Base-by-base conservation (phyloP, 2,113 vertebrate species). In the Carassius gibelio region DNA sequence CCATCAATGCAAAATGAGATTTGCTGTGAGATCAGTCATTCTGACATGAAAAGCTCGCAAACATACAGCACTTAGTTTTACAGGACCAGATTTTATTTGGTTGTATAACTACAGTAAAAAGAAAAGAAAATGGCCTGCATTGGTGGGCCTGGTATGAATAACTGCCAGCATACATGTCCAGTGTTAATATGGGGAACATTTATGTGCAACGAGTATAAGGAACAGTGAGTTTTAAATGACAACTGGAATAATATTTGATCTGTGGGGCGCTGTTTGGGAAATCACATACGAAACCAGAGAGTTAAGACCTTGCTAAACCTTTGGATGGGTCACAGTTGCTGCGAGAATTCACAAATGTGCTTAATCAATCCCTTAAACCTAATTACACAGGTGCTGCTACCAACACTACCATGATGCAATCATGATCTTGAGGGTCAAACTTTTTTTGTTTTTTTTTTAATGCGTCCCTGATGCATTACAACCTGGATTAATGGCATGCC, bases 281-380 rank as follows among this genome's bases (percentile, higher is more conserved):
- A 15, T 36, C 79, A 34, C 77, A 61, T 9, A 21, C 10, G 30
- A 57, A 75, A 82, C 62, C 34, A n/a, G 36, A 66, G 57, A 77
- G 62, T 64, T 80, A 87, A 87, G 59, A 59, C 57, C 69, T 21
- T 45, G 81, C 64, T 81, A 84, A 84, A 74, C 21, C 86, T 38
- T 17, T 4, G 55, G 76, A 80, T 66, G 36, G 61, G 2, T 6
- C 76, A 30, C 26, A 62, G 38, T 71, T 81, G 77, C 26, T 75
- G 55, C 7, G 61, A 72, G 62, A 59, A 42, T 77, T 82, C 38
- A 74, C 64, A 38, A 78, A 83, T 64, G 59, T 34, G 5, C 3
- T 42, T 52, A 52, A 75, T 69, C 57, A 84, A 81, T 75, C 62
- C 78, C 6, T 71, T 36, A 84, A 81, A 81, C 48, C 42, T 15